A percentile compares a stretch with the other conserved stretches of the same genome.
Conservation (phyloP, 2,797 vertebrate species). For the Cottoperca gobio region DNA sequence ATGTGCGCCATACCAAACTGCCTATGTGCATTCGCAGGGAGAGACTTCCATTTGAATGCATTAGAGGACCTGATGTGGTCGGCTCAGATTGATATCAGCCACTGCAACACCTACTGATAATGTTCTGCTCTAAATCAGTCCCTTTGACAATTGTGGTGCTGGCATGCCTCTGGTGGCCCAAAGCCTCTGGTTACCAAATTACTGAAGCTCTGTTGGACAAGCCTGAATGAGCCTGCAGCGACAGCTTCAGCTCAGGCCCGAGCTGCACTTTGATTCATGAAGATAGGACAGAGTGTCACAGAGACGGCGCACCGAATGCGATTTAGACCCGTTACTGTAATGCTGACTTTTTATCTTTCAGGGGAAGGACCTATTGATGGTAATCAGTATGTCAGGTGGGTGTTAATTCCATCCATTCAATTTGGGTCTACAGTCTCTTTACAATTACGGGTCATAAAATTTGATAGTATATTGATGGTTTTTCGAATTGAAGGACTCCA, state of each 20-base stretch:
- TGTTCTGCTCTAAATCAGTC: conserved; percentile 6
- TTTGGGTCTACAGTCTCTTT: neutral
- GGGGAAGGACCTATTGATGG: neutral
- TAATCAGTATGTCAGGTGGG: neutral
- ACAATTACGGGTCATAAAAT: neutral
- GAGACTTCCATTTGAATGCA: conserved; percentile 4
- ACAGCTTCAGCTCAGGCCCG: conserved; percentile 30
- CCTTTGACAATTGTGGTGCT: neutral
- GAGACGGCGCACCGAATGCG: neutral
- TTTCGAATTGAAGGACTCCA: neutral
- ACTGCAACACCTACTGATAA: conserved; percentile 1
- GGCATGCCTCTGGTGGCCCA: neutral
- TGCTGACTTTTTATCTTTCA: neutral
- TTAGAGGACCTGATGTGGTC: neutral
- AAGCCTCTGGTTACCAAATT: conserved; percentile 7
- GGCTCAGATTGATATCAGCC: neutral
- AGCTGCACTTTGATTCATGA: conserved; percentile 38
- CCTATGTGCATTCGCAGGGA: neutral
- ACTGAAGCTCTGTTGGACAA: conserved; percentile 21
- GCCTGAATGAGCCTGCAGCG: conserved; percentile 20
- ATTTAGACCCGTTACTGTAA: neutral
- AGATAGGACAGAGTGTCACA: neutral
- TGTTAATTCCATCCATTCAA: neutral
- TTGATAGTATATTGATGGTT: neutral
- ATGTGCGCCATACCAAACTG: neutral